Base-by-base conservation (phyloP, 2,797 vertebrate genomes). In the Micromesistius poutassou region DNA sequence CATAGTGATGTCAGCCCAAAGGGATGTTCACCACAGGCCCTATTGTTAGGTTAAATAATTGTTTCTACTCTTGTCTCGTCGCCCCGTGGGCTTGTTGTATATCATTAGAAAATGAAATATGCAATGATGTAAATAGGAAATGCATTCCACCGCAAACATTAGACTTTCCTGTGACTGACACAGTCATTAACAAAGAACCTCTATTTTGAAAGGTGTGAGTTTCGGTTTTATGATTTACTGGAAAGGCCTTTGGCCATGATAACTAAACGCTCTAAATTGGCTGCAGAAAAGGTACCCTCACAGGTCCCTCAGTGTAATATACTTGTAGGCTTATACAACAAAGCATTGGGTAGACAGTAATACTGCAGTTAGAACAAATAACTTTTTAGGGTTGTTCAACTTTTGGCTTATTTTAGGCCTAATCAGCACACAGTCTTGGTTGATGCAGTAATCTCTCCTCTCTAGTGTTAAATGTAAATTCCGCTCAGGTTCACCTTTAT, bases 151-250 rank as follows among this genome's bases (percentile, higher is more conserved):
- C 10, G 9, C n/a, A 68, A 68, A 68, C 62, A 66, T 68, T n/a
- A 68, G 0, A 28, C 62, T 68, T 25, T 68, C 25, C 55, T 66
- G n/a, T 66, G 55, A 66, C 55, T 66, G 55, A 28, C 55, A 66
- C 55, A 66, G 50, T 66, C 55, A 28, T 66, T 66, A 66, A 28
- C 55, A 66, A 66, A 66, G 19, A 66, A 66, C 55, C 55, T 66
- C 2, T 8, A 28, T 66, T 55, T 8, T 66, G n/a, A 66, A 66
- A 8, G 55, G 55, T 25, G 4, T 62, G 55, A 62, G 7, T n/a
- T 62, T 19, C 46, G 16, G 12, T 62, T 62, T 25, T n/a, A 62
- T 62, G 55, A n/a, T 62, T 62, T 8, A 7, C 62, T 16, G 25
- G 55, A 62, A 62, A n/a, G 55, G 62, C 62, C 62, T 28, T 68